Evolutionary conservation across 2,888 invertebrate species (phyloP), one percentile per base, ranked within the genome.

Genomic region (Neoaliturus tenellus): DNA sequence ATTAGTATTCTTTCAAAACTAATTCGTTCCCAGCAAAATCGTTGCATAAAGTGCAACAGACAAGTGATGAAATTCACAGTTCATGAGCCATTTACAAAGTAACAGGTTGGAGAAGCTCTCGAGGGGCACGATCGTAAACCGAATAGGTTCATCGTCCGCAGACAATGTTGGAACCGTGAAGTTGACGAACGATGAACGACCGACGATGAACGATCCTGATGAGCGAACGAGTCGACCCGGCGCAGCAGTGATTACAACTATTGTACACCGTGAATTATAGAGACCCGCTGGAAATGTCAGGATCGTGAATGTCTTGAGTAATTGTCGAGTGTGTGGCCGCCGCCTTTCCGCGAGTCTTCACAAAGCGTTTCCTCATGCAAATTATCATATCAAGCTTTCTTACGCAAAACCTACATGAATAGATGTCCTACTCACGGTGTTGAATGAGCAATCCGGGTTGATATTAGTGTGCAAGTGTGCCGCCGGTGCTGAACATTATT

Each of bases 231-330:
- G 8, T 17, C 51, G 28, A 10, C 62, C 31, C 28, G 62, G 62
- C 31, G 28, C 14, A 2, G n/a, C 3, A 0, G 28, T 62, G 17
- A 62, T 62, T 62, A 31, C 62, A 31, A 62, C 62, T 28, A 62
- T 62, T 62, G 62, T 28, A n/a, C 62, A 62, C 28, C 17, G 62
- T 17, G 62, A 28, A 28, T 62, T 55, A 55, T 20, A 20, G 55
- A 55, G 62, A 62, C 62, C 17, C 31, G 62, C 14, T 62, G 25
- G 31, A 62, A 62, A 62, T 62, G 62, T 62, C 62, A 28, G 62
- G 62, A 62, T 62, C 62, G 62, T 62, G 62, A 62, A 28, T 62
- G 14, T 31, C 17, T 62, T 62, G 62, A 62, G 62, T 62, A 62
- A 62, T 62, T 62, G 62, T 23, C 31, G 62, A 51, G 51, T 51